Conservation (phyloP, 2,113 vertebrate genomes). For the Stegostoma tigrinum region DNA sequence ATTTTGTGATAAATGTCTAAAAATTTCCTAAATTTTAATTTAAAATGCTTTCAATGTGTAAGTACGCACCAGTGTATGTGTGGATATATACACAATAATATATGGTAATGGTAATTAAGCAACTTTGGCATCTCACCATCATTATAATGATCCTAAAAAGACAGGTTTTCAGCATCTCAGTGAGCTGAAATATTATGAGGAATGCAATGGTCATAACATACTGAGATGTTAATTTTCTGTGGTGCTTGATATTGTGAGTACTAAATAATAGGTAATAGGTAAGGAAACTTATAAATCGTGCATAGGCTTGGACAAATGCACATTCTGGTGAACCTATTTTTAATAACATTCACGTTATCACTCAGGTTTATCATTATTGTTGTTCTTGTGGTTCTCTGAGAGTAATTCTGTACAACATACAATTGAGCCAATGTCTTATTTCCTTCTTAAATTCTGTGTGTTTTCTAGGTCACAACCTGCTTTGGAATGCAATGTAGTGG, state of each 20-base stretch:
- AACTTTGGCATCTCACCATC: neutral
- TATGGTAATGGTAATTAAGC: neutral
- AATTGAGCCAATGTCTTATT: neutral
- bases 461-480: slow-evolving; percentile 64
- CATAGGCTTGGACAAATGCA: too few relatives aligned
- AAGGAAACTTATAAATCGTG: too few relatives aligned
- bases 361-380: neutral
- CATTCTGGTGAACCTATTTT: neutral
- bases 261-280: neutral
- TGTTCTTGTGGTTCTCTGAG: neutral
- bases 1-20: neutral
- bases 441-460: slow-evolving; percentile 44
- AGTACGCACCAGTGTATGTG: neutral
- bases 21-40: neutral
- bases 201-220: neutral
- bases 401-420: neutral
- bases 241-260: neutral
- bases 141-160: neutral
- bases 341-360: neutral
- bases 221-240: neutral
- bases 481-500: slow-evolving; percentile 63
- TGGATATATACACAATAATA: neutral
- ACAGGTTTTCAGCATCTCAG: neutral
- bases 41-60: neutral
- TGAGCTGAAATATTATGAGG: neutral